Evolutionary conservation across 2,888 invertebrate genomes (phyloP).

Genomic region (Calephelis perditalis): DNA sequence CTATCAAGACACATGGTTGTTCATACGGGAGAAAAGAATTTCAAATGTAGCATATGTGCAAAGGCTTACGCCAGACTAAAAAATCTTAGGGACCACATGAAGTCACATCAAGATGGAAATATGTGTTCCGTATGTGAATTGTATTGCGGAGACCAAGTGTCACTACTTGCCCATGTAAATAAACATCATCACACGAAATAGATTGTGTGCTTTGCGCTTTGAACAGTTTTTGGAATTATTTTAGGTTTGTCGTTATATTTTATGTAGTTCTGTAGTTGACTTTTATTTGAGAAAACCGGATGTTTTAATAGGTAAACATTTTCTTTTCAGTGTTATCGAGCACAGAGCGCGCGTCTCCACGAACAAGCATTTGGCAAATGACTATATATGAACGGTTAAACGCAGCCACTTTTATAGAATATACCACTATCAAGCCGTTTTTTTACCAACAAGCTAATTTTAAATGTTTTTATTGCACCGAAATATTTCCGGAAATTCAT

Average conservation of each 20-base stretch:
- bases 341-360: conserved; percentile 44
- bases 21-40: conserved; percentile 70
- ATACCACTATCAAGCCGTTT: conserved; percentile 61
- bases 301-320: conserved; percentile 29
- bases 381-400: conserved; percentile 64
- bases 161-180: conserved; percentile 39
- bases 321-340: conserved; percentile 42
- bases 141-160: conserved; percentile 37
- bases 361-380: conserved; percentile 70
- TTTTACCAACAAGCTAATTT: conserved; percentile 68
- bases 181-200: conserved; percentile 11
- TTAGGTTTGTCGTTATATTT: conserved; percentile 23
- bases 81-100: conserved; percentile 48
- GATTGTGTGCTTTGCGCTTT: neutral
- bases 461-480: conserved; percentile 67
- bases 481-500: conserved; percentile 61
- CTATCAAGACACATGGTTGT: conserved; percentile 69
- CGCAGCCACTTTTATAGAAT: conserved; percentile 62
- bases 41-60: conserved; percentile 64
- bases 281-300: conserved; percentile 16
- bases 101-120: conserved; percentile 39
- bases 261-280: conserved; percentile 19
- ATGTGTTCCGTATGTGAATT: conserved; percentile 42
- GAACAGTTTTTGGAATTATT: neutral
- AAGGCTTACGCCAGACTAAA: conserved; percentile 59